phyloP scores from a whole-genome alignment of 2,113 vertebrate species.

The Engraulis encrasicolus region DNA sequence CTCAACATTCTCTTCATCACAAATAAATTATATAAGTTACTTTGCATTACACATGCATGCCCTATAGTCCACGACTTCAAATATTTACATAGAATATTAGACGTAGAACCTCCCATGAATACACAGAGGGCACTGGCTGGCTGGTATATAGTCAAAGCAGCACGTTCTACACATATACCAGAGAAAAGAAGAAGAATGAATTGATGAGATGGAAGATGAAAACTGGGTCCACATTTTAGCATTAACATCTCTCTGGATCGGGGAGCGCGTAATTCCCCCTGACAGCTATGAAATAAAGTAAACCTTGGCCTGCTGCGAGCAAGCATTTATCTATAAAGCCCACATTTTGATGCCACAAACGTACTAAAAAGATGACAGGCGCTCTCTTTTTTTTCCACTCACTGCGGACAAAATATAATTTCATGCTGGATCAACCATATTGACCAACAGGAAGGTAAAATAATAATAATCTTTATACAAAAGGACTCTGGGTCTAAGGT shows the following conservation, averaged over 20 bases:
- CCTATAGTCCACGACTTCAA: background rate
- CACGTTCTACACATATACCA: background rate
- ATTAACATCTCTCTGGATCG: conserved; percentile 56
- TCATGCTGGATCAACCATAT: conserved; percentile 76
- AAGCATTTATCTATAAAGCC: conserved; percentile 71
- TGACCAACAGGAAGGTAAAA: conserved; percentile 67
- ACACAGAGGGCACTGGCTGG: background rate
- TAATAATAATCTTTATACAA: conserved; percentile 53
- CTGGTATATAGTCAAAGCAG: background rate
- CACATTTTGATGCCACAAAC: conserved; percentile 67
- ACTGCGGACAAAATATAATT: conserved; percentile 74
- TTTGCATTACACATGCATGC: background rate
- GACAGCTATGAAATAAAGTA: conserved; percentile 74
- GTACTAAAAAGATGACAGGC: conserved; percentile 69
- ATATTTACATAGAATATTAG: background rate
- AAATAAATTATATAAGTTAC: background rate
- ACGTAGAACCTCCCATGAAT: background rate
- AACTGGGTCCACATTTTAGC: conserved; percentile 42
- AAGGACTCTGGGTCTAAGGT: conserved; percentile 52
- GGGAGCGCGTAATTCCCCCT: conserved; percentile 59
- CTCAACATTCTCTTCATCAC: background rate
- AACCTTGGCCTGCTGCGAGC: conserved; percentile 62
- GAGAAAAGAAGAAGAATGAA: conserved; percentile 17
- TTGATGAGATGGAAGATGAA: conserved; percentile 30
- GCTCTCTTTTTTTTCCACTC: conserved; percentile 56